phyloP scores from a whole-genome alignment of 2,797 vertebrate species.

The Gambelia wislizenii region DNA sequence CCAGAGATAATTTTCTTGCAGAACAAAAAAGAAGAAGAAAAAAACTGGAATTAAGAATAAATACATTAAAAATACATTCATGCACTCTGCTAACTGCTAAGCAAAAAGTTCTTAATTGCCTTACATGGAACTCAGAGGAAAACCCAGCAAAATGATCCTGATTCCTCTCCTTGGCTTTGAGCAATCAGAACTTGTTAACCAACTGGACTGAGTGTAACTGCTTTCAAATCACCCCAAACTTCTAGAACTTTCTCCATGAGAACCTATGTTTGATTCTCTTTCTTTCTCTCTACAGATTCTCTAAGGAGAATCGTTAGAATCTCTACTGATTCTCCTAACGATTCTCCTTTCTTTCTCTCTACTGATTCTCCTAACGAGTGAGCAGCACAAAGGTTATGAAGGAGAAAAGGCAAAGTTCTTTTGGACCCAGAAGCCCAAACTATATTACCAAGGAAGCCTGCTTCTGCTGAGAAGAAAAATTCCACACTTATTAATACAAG shows the following conservation, averaged over 20 bases:
- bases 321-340: not conserved
- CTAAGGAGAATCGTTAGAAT: too few species aligned
- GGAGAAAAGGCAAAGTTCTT: not conserved
- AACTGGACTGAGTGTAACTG: not conserved
- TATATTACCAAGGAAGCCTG: not conserved
- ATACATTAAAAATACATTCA: not conserved
- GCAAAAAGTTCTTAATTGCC: not conserved
- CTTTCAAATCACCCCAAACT: not conserved
- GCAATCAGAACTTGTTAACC: not conserved
- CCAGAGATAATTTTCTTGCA: not conserved
- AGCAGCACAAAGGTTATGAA: not conserved
- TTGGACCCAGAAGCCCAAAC: not conserved
- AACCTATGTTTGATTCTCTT: not conserved
- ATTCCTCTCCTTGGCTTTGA: not conserved
- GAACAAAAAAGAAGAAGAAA: not conserved
- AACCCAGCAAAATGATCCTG: not conserved
- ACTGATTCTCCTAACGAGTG: not conserved
- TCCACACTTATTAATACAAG: not conserved
- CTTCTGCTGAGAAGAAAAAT: not conserved
- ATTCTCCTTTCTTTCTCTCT: not conserved
- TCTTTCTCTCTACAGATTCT: not conserved
- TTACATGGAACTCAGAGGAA: not conserved
- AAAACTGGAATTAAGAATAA: not conserved
- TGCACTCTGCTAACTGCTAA: not conserved
- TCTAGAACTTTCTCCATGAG: not conserved